Conservation (phyloP, 2,888 invertebrate genomes). For the Hirtodrosophila histrioides region DNA sequence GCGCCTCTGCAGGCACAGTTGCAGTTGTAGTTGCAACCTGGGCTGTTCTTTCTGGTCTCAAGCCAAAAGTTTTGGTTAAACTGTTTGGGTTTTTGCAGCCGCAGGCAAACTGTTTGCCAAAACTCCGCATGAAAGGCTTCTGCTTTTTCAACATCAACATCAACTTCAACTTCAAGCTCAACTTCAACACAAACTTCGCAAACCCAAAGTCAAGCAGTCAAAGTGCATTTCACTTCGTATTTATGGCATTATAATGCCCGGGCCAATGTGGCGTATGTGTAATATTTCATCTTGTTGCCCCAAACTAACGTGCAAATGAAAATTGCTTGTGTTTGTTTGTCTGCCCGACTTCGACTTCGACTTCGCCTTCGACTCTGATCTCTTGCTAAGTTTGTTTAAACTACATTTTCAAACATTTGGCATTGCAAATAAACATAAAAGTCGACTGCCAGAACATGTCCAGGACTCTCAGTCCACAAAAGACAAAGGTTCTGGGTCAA, state of each 20-base stretch:
- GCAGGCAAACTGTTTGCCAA: constrained; percentile 66
- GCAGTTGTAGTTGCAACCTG: constrained; percentile 15
- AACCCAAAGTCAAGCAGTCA: constrained; percentile 75
- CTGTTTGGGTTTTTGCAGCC: constrained; percentile 58
- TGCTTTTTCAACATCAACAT: constrained; percentile 6
- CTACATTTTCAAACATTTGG: constrained; percentile 16
- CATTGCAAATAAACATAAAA: constrained; percentile 7
- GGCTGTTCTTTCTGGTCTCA: constrained; percentile 20
- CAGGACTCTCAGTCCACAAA: neutral
- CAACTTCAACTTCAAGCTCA: constrained; percentile 15
- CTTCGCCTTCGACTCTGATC: constrained; percentile 1
- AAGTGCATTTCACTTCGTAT: constrained; percentile 68
- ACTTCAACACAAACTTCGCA: constrained; percentile 34
- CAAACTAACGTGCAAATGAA: constrained; percentile 46
- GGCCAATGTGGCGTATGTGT: constrained; percentile 55
- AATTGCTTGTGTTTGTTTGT: constrained; percentile 39
- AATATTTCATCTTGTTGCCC: constrained; percentile 52
- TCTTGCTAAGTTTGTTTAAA: constrained; percentile 30
- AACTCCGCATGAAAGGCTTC: constrained; percentile 52
- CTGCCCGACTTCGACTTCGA: constrained; percentile 1
- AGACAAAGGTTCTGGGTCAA: constrained; percentile 35
- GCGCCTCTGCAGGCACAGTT: neutral
- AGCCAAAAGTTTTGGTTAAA: constrained; percentile 57
- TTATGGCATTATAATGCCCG: constrained; percentile 44
- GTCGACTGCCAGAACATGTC: constrained; percentile 1